A percentile compares a stretch with the other conserved stretches of the same genome.
Evolutionary conservation across 2,113 vertebrate genomes (phyloP).

Genomic region (Channa maculata): DNA sequence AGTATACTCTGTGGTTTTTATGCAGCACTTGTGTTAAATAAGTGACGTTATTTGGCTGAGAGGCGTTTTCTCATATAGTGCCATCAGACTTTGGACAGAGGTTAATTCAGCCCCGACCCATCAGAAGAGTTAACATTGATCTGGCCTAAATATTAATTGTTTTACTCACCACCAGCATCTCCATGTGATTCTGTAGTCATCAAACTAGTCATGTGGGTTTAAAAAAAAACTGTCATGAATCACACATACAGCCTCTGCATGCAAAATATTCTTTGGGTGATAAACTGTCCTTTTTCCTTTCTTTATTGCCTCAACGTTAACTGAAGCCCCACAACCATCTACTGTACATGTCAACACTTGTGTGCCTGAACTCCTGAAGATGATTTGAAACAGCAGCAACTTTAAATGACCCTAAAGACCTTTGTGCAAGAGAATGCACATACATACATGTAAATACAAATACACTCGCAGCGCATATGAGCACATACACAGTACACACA

Average conservation of each 20-base stretch:
- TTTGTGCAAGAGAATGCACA: not conserved
- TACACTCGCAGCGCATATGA: slow-evolving; percentile 1
- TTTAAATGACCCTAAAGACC: not conserved
- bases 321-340: not conserved
- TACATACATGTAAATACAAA: slow-evolving; percentile 1
- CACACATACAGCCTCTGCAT: slow-evolving; percentile 5
- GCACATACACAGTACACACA: slow-evolving; percentile 30
- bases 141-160: slow-evolving; percentile 52
- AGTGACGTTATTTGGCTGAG: slow-evolving; percentile 50
- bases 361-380: not conserved
- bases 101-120: slow-evolving; percentile 49
- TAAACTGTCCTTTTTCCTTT: slow-evolving; percentile 7
- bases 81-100: slow-evolving; percentile 32
- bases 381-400: not conserved
- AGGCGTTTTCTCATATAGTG: slow-evolving; percentile 49
- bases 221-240: slow-evolving; percentile 36
- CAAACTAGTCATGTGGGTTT: slow-evolving; percentile 21
- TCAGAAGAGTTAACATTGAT: slow-evolving; percentile 56
- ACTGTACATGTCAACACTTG: not conserved
- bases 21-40: slow-evolving; percentile 33
- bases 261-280: not conserved
- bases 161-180: slow-evolving; percentile 46
- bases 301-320: not conserved
- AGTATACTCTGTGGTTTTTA: slow-evolving; percentile 6
- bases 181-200: slow-evolving; percentile 5